These are phyloP conservation scores for Triops longicaudatus DNA, from an alignment of 1,140 invertebrate genomes.

Conservation along the genomic window DNA sequence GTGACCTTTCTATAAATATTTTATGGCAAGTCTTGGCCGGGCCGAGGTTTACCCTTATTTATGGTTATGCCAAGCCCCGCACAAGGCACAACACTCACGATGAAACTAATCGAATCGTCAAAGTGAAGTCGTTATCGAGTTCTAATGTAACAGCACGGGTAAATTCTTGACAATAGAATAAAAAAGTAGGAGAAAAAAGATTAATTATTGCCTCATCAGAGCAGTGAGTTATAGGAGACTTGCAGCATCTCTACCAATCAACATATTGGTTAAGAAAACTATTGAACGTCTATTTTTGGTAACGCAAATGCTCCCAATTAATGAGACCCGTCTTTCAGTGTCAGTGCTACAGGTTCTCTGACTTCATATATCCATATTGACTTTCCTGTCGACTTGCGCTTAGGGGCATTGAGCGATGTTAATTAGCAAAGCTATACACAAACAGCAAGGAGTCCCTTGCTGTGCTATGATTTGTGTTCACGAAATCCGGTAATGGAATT, in stretches of 20 bases:
- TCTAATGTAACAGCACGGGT: no score
- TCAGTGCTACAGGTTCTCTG: background rate
- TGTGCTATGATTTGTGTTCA: background rate
- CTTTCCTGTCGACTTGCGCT: background rate
- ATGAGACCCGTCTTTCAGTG: background rate
- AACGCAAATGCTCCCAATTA: background rate
- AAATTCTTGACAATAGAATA: no score
- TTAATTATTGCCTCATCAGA: no score
- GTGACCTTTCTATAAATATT: background rate
- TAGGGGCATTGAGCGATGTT: background rate
- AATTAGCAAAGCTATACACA: slow-evolving; percentile 4
- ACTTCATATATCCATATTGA: background rate
- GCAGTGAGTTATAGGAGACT: background rate
- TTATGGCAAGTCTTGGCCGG: background rate
- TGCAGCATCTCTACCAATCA: background rate
- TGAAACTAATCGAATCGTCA: no score
- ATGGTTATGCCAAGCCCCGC: background rate
- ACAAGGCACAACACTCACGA: no score
- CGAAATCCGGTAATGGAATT: background rate
- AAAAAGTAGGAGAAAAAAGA: no score
- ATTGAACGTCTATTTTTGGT: background rate
- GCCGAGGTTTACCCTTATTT: background rate
- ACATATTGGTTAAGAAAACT: no score
- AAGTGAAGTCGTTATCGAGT: no score
- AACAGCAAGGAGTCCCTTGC: background rate